Percentiles rank a stretch among this genome's conserved stretches.
Conservation (phyloP, 2,113 vertebrate species). For the Saccopteryx leptura region DNA sequence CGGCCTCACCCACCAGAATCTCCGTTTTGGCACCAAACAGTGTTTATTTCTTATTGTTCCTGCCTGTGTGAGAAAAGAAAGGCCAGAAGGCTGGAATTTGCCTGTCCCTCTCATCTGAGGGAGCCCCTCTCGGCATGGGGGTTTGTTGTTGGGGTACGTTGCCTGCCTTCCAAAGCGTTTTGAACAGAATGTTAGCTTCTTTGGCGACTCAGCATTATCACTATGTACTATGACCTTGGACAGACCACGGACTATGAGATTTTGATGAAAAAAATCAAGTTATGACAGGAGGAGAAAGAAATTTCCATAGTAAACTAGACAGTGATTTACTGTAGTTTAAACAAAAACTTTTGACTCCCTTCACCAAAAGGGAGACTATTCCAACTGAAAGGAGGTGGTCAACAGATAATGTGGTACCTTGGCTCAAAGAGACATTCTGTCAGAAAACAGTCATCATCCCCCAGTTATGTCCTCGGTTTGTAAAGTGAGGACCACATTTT, state of each 20-base stretch:
- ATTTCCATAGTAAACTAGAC: not conserved
- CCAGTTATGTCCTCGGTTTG: not conserved
- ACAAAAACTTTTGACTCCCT: not conserved
- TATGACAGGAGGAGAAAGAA: slow-evolving; percentile 28
- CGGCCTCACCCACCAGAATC: not conserved
- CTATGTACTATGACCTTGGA: not conserved
- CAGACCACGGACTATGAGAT: not conserved
- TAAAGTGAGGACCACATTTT: not conserved
- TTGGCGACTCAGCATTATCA: not conserved
- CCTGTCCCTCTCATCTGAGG: not conserved
- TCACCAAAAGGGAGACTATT: not conserved
- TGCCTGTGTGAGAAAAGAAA: not conserved
- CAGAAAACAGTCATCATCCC: not conserved
- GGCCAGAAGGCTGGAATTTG: not conserved
- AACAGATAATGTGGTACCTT: not conserved
- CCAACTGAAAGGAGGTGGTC: not conserved
- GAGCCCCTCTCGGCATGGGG: not conserved
- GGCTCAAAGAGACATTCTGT: not conserved
- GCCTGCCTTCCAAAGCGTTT: not conserved
- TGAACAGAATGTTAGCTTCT: not conserved
- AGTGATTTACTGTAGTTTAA: not conserved
- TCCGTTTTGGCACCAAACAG: not conserved
- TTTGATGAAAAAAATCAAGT: slow-evolving; percentile 32
- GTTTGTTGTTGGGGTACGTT: not conserved
- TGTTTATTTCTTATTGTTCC: slow-evolving; percentile 49